Evolutionary conservation across 2,797 vertebrate species (phyloP).

Genomic region (Tragelaphus oryx): DNA sequence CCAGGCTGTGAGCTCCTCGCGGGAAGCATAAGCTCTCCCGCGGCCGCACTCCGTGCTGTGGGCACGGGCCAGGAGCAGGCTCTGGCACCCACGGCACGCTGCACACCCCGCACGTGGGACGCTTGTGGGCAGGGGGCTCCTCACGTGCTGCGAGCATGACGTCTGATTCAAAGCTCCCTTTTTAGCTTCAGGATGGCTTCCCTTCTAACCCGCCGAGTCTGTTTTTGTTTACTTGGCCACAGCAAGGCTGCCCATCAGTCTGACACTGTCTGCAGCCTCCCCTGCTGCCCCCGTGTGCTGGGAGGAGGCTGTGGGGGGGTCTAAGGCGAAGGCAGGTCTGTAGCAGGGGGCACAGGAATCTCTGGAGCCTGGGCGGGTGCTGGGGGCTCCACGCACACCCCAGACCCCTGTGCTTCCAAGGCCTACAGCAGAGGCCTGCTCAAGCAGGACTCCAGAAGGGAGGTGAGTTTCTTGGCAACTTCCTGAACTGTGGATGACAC

Average conservation of each 20-base stretch:
- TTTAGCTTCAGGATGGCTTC: not conserved
- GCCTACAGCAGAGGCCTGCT: not conserved
- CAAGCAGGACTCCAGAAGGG: not conserved
- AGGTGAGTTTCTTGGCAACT: not conserved
- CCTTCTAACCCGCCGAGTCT: not conserved
- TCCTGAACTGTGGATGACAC: not conserved
- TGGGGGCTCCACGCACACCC: not conserved
- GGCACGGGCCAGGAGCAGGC: not conserved
- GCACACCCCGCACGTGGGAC: not conserved
- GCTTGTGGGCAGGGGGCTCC: not conserved
- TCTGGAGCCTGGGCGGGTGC: not conserved
- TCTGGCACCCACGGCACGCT: not conserved
- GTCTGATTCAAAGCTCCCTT: not conserved
- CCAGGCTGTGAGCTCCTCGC: not conserved
- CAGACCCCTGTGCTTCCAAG: not conserved
- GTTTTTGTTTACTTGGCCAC: not conserved
- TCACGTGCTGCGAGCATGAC: not conserved
- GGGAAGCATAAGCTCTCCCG: accelerated
- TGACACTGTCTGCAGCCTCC: not conserved
- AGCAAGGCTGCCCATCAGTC: not conserved
- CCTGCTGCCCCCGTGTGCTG: not conserved
- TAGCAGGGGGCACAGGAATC: not conserved
- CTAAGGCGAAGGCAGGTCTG: not conserved
- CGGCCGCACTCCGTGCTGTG: accelerated
- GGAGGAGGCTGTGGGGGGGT: not conserved